phyloP scores from a whole-genome alignment of 2,113 vertebrate genomes.

The Calypte anna region DNA sequence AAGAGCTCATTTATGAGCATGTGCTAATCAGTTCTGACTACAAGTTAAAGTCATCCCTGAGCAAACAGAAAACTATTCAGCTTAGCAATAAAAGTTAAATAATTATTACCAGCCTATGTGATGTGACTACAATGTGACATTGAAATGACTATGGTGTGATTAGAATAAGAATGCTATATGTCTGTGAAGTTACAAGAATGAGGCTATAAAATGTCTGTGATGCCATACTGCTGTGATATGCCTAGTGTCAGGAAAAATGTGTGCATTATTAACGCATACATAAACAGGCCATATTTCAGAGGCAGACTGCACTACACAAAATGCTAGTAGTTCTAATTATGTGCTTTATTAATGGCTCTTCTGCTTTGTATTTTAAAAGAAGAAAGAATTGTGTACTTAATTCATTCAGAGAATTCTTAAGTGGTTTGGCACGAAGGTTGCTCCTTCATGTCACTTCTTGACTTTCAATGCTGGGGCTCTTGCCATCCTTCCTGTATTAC shows the following conservation, averaged over 20 bases:
- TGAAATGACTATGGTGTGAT: slow-evolving; percentile 74
- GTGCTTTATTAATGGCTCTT: slow-evolving; percentile 65
- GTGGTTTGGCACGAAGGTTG: slow-evolving; percentile 36
- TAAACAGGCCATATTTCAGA: slow-evolving; percentile 55
- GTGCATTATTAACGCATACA: slow-evolving; percentile 68
- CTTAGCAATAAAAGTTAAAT: slow-evolving; percentile 78
- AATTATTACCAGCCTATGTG: slow-evolving; percentile 75
- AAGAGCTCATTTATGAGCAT: slow-evolving; percentile 60
- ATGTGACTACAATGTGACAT: slow-evolving; percentile 74
- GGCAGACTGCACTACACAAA: slow-evolving; percentile 41
- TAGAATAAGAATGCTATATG: slow-evolving; percentile 67
- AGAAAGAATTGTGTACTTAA: slow-evolving; percentile 41
- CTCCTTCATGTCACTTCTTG: slow-evolving; percentile 45
- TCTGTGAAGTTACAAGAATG: slow-evolving; percentile 51
- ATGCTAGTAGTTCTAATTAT: slow-evolving; percentile 52
- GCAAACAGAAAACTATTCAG: slow-evolving; percentile 74
- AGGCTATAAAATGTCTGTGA: slow-evolving; percentile 60
- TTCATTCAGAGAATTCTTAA: slow-evolving; percentile 38
- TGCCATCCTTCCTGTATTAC: slow-evolving; percentile 45
- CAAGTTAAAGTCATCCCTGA: slow-evolving; percentile 69
- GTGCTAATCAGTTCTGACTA: slow-evolving; percentile 63
- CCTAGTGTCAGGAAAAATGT: slow-evolving; percentile 59
- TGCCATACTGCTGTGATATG: slow-evolving; percentile 60
- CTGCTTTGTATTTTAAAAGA: slow-evolving; percentile 35
- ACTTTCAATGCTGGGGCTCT: slow-evolving; percentile 39